These are phyloP conservation scores for Fulmarus glacialis DNA, from an alignment of 2,113 vertebrate genomes.

Conservation along the genomic window DNA sequence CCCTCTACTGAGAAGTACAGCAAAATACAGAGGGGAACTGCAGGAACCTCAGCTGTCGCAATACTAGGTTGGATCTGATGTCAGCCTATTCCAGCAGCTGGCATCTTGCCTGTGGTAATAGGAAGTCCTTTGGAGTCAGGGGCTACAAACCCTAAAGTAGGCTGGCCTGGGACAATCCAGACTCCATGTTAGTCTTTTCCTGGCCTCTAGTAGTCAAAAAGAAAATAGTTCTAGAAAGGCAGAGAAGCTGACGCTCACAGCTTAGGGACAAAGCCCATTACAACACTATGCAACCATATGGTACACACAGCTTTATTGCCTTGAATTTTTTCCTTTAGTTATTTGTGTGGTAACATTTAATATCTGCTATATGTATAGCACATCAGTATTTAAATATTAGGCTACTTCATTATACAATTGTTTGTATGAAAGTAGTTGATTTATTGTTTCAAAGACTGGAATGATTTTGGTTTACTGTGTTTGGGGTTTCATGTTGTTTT, in stretches of 20 bases:
- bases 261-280: neutral
- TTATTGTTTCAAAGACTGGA: neutral
- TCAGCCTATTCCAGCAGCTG: neutral
- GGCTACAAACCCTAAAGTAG: neutral
- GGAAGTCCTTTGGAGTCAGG: rapidly evolving
- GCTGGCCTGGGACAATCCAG: neutral
- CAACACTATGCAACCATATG: neutral
- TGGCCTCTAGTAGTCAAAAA: neutral
- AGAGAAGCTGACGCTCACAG: neutral
- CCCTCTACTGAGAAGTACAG: neutral
- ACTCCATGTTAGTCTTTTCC: neutral
- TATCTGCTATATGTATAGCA: neutral
- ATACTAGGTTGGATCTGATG: neutral
- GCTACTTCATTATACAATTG: neutral
- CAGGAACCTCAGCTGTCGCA: neutral
- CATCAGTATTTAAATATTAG: neutral
- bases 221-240: neutral
- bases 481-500: neutral
- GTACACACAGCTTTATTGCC: neutral
- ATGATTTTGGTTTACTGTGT: neutral
- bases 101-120: neutral
- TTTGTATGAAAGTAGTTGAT: neutral
- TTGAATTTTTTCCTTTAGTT: neutral
- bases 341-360: neutral
- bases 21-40: neutral